Evolutionary conservation across 2,888 invertebrate genomes (phyloP).

Genomic region (Drosophila mulleri): DNA sequence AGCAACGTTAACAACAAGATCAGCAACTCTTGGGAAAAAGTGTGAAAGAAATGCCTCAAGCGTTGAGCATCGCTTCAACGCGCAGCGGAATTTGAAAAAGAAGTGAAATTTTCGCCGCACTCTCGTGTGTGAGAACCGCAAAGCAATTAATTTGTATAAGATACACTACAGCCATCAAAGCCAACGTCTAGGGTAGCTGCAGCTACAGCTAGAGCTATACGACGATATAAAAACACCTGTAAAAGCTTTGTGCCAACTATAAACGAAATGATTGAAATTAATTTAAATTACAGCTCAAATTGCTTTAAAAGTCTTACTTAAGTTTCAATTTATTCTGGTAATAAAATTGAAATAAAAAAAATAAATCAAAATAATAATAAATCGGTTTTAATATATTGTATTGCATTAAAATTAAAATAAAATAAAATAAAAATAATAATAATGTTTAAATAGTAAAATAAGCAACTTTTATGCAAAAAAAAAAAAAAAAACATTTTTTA

Average conservation of each 20-base stretch:
- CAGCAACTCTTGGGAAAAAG: conserved; percentile 66
- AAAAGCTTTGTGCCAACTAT: background rate
- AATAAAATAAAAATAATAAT: background rate
- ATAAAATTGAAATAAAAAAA: too few species aligned
- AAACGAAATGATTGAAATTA: background rate
- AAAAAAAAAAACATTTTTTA: too few species aligned
- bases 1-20: conserved; percentile 44
- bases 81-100: conserved; percentile 77
- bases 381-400: too few species aligned
- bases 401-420: too few species aligned
- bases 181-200: conserved; percentile 12
- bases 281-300: background rate
- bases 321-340: background rate
- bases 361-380: background rate
- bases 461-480: too few species aligned
- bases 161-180: conserved; percentile 55
- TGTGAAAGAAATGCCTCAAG: conserved; percentile 71
- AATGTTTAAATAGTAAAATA: too few species aligned
- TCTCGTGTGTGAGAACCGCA: conserved; percentile 73
- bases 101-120: conserved; percentile 78
- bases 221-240: conserved; percentile 7
- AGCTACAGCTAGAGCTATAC: background rate
- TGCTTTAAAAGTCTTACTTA: background rate
- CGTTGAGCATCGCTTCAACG: conserved; percentile 43
- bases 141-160: conserved; percentile 75